Percentiles rank a stretch among this genome's conserved stretches.
phyloP scores from a whole-genome alignment of 2,113 vertebrate species.

The Brachypodius melanocephalos region DNA sequence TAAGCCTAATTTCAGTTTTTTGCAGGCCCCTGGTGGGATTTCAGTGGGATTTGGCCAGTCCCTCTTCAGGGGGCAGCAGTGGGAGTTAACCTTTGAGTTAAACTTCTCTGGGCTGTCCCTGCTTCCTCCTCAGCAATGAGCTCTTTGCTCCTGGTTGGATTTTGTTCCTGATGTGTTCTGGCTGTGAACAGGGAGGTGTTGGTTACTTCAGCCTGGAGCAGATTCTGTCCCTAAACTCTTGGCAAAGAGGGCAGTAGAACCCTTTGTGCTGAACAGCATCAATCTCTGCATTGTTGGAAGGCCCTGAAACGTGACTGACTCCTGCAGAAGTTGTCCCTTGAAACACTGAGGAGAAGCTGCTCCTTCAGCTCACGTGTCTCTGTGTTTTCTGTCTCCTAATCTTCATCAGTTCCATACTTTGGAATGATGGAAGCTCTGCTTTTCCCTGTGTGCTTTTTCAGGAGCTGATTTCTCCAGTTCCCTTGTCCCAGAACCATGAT shows the following conservation, averaged over 20 bases:
- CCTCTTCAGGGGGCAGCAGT: neutral
- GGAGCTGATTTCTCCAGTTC: neutral
- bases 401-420: rapidly evolving
- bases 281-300: neutral
- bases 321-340: neutral
- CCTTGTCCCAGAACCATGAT: neutral
- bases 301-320: neutral
- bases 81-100: neutral
- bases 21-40: neutral
- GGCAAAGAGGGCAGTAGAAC: neutral
- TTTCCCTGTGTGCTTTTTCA: neutral
- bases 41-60: neutral
- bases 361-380: neutral
- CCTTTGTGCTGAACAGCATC: neutral
- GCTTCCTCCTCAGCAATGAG: neutral
- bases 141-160: neutral
- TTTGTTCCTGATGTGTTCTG: neutral
- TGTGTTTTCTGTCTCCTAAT: neutral
- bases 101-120: neutral
- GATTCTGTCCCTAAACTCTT: neutral
- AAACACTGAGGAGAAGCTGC: neutral
- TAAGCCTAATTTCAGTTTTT: neutral
- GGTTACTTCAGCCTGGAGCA: neutral
- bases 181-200: neutral
- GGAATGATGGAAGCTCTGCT: neutral